phyloP scores from a whole-genome alignment of 2,113 vertebrate species.

The Triplophysa rosa region DNA sequence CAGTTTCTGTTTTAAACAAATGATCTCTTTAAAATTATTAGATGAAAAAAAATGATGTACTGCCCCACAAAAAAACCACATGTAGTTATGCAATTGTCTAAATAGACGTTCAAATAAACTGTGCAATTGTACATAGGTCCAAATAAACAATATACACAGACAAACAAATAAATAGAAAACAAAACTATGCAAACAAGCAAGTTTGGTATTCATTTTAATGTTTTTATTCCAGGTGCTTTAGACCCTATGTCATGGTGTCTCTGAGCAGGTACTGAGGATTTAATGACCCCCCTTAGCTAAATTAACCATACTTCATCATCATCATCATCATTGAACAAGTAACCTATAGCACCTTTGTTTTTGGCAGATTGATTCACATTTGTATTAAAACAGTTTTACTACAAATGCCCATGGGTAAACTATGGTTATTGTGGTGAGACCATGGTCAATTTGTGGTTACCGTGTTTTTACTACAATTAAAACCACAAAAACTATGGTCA shows the following conservation, averaged over 20 bases:
- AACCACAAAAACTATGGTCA: no score
- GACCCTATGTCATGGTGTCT: not conserved
- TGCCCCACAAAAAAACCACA: not conserved
- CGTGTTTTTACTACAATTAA: no score
- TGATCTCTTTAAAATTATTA: not conserved
- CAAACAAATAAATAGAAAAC: constrained; percentile 4
- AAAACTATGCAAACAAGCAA: not conserved
- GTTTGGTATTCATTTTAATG: not conserved
- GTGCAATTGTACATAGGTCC: not conserved
- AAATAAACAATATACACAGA: not conserved
- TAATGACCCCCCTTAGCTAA: not conserved
- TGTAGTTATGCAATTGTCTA: no score
- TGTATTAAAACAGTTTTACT: no score
- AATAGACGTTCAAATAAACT: not conserved
- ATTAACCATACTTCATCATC: no score
- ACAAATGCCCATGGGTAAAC: no score
- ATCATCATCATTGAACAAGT: no score
- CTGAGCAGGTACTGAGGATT: not conserved
- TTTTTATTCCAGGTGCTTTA: no score
- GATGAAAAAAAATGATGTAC: not conserved
- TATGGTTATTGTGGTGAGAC: no score
- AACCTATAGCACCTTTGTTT: no score
- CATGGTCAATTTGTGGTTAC: no score
- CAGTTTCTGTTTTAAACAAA: not conserved
- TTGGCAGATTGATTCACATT: no score